Evolutionary conservation across 2,797 vertebrate species (phyloP).

Genomic region (Platalea minor): DNA sequence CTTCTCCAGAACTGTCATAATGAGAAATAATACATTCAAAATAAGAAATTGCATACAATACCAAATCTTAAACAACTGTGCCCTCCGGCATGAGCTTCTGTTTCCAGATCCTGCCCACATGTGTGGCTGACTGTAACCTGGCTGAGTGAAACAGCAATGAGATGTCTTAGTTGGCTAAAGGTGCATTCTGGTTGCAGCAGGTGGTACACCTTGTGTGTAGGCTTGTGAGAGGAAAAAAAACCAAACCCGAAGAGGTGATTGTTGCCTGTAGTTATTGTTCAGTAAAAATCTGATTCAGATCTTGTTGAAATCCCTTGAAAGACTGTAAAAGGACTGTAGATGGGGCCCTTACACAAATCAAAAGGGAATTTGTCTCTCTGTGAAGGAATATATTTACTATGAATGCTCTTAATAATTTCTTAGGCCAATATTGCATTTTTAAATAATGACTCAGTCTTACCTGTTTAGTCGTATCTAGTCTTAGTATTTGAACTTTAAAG

Average conservation of each 20-base stretch:
- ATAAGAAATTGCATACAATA: background rate
- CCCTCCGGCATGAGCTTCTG: background rate
- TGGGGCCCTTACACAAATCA: background rate
- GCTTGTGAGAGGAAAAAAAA: background rate
- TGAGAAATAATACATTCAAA: background rate
- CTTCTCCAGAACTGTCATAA: background rate
- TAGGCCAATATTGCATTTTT: background rate
- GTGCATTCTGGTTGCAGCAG: background rate
- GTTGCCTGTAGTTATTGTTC: background rate
- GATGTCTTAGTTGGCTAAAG: background rate
- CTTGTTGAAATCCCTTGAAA: background rate
- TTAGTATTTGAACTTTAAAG: background rate
- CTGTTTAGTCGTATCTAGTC: background rate
- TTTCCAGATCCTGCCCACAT: background rate
- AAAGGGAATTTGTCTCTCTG: background rate
- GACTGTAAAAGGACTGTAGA: background rate
- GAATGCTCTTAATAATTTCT: background rate
- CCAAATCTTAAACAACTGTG: background rate
- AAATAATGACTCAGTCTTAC: background rate
- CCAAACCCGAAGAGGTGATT: background rate
- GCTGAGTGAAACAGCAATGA: background rate
- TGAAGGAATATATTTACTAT: background rate
- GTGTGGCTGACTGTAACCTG: background rate
- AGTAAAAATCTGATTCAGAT: background rate
- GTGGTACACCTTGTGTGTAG: background rate